Evolutionary conservation across 2,113 vertebrate species (phyloP).

Genomic region (Periophthalmodon schlosseri): DNA sequence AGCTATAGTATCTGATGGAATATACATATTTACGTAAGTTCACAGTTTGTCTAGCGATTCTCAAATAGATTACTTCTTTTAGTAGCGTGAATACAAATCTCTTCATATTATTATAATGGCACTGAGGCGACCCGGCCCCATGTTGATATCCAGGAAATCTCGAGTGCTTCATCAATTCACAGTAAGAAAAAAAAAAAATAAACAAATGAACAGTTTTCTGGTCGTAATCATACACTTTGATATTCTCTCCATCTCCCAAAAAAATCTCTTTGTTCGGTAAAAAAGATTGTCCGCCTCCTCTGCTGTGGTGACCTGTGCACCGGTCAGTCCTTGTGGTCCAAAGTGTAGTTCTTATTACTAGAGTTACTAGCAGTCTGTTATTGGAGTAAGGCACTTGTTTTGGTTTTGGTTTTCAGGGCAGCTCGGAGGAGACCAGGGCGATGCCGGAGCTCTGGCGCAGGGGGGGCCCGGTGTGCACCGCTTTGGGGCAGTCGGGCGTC

Average conservation of each 20-base stretch:
- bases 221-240: slow-evolving; percentile 60
- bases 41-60: slow-evolving; percentile 85
- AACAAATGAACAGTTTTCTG: slow-evolving; percentile 71
- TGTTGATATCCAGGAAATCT: slow-evolving; percentile 81
- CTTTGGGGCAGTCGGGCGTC: slow-evolving; percentile 98
- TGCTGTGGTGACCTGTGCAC: slow-evolving; percentile 4
- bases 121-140: slow-evolving; percentile 40
- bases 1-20: slow-evolving; percentile 83
- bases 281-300: slow-evolving; percentile 33
- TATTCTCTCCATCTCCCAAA: slow-evolving; percentile 42
- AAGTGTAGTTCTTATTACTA: slow-evolving; percentile 42
- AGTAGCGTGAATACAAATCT: slow-evolving; percentile 59
- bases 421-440: slow-evolving; percentile 97
- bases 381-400: slow-evolving; percentile 95
- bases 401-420: slow-evolving; percentile 99
- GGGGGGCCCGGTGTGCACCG: slow-evolving; percentile 90
- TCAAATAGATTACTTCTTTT: slow-evolving; percentile 50
- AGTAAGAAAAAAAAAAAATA: slow-evolving; percentile 55
- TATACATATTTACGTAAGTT: slow-evolving; percentile 95
- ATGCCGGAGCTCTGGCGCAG: slow-evolving; percentile 96
- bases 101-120: slow-evolving; percentile 6
- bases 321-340: slow-evolving; percentile 15
- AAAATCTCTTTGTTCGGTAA: slow-evolving; percentile 3
- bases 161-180: slow-evolving; percentile 69
- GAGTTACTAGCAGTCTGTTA: slow-evolving; percentile 29